Base-by-base conservation (phyloP, 2,113 vertebrate genomes). In the Pseudorasbora parva region DNA sequence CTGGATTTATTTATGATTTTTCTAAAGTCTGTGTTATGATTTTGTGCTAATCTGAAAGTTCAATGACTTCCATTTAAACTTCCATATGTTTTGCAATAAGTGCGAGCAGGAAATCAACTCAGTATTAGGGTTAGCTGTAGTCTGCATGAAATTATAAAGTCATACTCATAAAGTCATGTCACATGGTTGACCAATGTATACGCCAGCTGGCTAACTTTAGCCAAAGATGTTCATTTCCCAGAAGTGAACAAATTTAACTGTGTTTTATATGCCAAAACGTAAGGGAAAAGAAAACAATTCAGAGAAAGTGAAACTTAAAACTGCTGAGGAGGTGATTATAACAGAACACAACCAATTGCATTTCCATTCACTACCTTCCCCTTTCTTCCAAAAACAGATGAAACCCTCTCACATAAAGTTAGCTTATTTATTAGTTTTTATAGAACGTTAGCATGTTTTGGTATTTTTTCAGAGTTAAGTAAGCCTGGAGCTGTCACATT, bases 241-340 rank as follows among this genome's bases (percentile, higher is more conserved):
- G 77, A 79, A 66, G 77, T 79, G 57, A 79, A 15, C 37, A 27
- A 19, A 78, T 62, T 45, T 62, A 45, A 62, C n/a, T 49, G 56
- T 19, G 33, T 47, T 27, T 43, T 62, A 27, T 27, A 27, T 27
- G 59, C 77, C 59, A 49, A 62, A 30, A 30, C 9, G 27, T 57
- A 8, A n/a, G 27, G 19, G 15, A 59, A 62, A 21, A 8, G 15
- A 79, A 79, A 79, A 79, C 57, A 47, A 25, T 64, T 79, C 41
- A 30, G 15, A 30, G 7, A 47, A 64, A 79, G 57, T 79, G 41
- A 49, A 17, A 17, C 7, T 43, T n/a, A 5, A 19, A 78, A 78
- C 11, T 78, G 56, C 59, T 30, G 59, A 79, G 15, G 23, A 64
- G 4, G 77, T 64, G 14, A 59, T 73, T 25, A 45, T 23, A 60